These are phyloP conservation scores for Porites lobata DNA, from an alignment of 92 coral and sea anemone genomes.

Conservation along the genomic window DNA sequence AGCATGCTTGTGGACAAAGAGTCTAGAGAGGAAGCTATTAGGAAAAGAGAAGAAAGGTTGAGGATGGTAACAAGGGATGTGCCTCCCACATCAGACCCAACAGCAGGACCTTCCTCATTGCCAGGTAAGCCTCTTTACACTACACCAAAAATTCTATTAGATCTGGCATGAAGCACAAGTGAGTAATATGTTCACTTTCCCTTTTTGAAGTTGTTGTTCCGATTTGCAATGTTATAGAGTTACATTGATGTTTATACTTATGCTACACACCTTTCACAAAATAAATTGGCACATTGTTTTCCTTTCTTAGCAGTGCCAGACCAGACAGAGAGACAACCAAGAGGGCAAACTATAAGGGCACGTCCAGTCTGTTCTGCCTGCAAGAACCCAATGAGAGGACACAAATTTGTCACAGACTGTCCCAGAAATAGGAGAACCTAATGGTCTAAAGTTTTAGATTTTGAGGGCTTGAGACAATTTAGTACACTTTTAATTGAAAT, in stretches of 20 bases:
- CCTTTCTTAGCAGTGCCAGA: constrained; percentile 22
- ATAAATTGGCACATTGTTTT: not conserved
- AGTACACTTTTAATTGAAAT: no score
- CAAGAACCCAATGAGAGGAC: constrained; percentile 47
- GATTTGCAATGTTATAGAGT: no score
- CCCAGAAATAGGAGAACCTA: constrained; percentile 19
- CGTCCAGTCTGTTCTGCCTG: constrained; percentile 10
- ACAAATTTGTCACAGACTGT: constrained; percentile 12
- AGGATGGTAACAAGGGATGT: constrained; percentile 54
- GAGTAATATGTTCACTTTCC: not conserved
- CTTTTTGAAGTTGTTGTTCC: not conserved
- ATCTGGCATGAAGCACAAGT: not conserved
- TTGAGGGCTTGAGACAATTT: no score
- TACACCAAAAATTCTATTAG: not conserved
- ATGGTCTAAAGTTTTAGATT: no score
- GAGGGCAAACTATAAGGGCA: not conserved
- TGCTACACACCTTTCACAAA: not conserved
- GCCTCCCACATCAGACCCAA: constrained; percentile 40
- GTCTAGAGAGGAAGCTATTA: no score
- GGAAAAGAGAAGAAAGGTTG: constrained; percentile 26
- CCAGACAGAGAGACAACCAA: constrained; percentile 7
- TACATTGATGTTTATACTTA: not conserved
- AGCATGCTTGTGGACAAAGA: constrained; percentile 72
- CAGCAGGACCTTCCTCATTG: not conserved
- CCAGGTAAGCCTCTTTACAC: not conserved